Evolutionary conservation across 2,113 vertebrate genomes (phyloP), one percentile per base, ranked within the genome.

Genomic region (Neomonachus schauinslandi): DNA sequence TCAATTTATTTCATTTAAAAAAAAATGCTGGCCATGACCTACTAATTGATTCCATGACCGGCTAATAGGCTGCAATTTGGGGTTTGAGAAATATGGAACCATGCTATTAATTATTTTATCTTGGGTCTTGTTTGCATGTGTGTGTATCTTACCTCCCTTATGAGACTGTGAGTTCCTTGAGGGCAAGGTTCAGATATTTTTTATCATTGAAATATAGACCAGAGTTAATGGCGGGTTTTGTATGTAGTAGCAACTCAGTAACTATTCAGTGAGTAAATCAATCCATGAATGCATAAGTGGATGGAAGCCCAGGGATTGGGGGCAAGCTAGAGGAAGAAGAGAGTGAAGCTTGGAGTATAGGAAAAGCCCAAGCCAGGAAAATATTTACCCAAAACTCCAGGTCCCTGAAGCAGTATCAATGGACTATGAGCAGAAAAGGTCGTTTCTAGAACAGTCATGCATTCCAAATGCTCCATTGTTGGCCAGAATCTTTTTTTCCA

Each of bases 401-500:
- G 65, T 87, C 51, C 46, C 69, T 96, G 57, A 92, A 74, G 31
- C 11, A 84, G 33, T 19, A 24, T 88, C 87, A 94, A 46, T 69
- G 39, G 31, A 77, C 16, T n/a, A 53, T 19, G 11, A 21, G 12
- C 18, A 77, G 10, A 96, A 96, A 89, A 33, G 1, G 6, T 59
- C 21, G 22, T 67, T 80, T 24, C 69, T 91, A 85, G 95, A 65
- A 97, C 36, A 39, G 63, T 51, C 15, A 63, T 24, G 13, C 7
- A 24, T 85, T 83, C 67, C 28, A 33, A 69, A n/a, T 53, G 81
- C 96, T 89, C 39, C 42, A 24, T 39, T 69, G 0, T 71, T 31
- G 36, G 13, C 33, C 86, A 95, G 95, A 83, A 46, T 22, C 77
- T 95, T 84, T 63, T 84, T 86, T 98, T 87, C 51, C 72, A 95